Conservation (phyloP, 2,797 vertebrate genomes). For the Hemibagrus guttatus region DNA sequence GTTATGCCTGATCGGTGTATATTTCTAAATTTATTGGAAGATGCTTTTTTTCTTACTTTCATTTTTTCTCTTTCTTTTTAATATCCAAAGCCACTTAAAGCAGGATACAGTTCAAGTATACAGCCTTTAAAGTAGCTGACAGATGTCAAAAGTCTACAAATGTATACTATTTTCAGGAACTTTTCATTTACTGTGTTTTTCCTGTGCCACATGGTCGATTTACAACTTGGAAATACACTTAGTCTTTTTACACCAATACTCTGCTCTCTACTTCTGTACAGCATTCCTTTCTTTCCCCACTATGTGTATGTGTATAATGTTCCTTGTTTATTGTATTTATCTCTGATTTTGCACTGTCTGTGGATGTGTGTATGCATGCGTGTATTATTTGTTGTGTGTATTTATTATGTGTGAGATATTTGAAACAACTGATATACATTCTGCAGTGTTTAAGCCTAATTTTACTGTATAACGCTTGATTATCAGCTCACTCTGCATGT, state of each 20-base stretch:
- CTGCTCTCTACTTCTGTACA: not conserved
- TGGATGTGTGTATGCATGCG: too few relatives aligned
- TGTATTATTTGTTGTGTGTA: too few relatives aligned
- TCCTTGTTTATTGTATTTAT: not conserved
- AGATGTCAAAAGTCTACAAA: not conserved
- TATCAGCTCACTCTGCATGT: not conserved
- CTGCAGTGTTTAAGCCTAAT: not conserved
- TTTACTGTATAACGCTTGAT: not conserved
- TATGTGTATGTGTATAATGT: not conserved
- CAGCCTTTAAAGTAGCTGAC: not conserved
- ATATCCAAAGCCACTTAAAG: not conserved
- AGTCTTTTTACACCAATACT: too few relatives aligned
- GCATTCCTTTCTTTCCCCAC: not conserved
- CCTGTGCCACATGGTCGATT: not conserved
- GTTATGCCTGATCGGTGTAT: too few relatives aligned
- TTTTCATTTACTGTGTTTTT: not conserved
- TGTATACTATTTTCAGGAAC: not conserved
- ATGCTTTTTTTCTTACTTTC: not conserved
- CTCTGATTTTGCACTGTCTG: too few relatives aligned
- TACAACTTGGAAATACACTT: not conserved
- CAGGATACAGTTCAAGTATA: not conserved
- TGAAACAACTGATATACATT: too few relatives aligned
- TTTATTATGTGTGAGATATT: too few relatives aligned
- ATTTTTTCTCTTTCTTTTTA: not conserved
- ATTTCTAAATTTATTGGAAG: not conserved